A percentile compares a stretch with the other conserved stretches of the same genome.
These are phyloP conservation scores for Ovibos moschatus DNA, from an alignment of 2,113 vertebrate species.

Conservation along the genomic window DNA sequence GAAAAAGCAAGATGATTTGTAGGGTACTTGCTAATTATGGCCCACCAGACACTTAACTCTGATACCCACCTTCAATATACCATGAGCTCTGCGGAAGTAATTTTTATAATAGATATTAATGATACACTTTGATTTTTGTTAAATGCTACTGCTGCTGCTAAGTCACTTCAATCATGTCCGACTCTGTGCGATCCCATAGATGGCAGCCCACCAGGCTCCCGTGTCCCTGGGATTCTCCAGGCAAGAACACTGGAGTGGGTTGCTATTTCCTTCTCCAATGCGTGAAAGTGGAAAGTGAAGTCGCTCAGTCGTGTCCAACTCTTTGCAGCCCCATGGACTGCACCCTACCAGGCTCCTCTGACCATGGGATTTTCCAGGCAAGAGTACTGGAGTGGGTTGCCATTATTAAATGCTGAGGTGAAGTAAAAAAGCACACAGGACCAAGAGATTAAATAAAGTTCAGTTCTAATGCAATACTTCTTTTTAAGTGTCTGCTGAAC, in stretches of 20 bases:
- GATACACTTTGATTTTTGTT: slow-evolving; percentile 5
- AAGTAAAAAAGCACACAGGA: background rate
- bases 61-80: background rate
- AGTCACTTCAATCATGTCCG: fast-evolving
- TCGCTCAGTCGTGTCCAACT: too few species aligned
- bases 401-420: background rate
- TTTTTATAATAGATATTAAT: background rate
- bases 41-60: background rate
- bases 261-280: too few species aligned
- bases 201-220: too few species aligned
- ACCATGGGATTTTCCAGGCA: too few species aligned
- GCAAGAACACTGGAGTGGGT: too few species aligned
- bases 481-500: background rate
- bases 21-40: background rate
- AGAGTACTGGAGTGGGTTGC: too few species aligned
- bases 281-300: too few species aligned
- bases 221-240: too few species aligned
- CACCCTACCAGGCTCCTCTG: too few species aligned
- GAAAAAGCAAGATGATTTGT: background rate
- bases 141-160: background rate
- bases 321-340: too few species aligned
- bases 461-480: background rate
- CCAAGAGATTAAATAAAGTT: background rate
- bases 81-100: background rate
- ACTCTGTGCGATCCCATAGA: too few species aligned